Conservation (phyloP, 2,113 vertebrate genomes). For the Syngnathus typhle region DNA sequence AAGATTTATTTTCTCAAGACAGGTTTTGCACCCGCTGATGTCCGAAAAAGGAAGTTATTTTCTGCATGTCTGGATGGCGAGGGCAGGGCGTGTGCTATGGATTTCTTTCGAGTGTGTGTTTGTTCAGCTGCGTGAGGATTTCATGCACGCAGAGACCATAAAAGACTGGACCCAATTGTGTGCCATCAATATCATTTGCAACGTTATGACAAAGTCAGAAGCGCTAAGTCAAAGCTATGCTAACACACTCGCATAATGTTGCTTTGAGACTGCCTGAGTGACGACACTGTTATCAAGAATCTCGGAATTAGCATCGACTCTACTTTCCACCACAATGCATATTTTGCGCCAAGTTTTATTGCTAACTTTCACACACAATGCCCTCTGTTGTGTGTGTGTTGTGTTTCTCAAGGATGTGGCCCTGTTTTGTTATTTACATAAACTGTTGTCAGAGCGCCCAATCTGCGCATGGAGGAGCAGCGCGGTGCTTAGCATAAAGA, state of each 20-base stretch:
- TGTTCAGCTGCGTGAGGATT: slow-evolving; percentile 49
- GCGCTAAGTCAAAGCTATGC: neutral
- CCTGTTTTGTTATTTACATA: slow-evolving; percentile 71
- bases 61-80: slow-evolving; percentile 18
- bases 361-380: neutral
- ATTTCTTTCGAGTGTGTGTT: slow-evolving; percentile 48
- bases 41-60: slow-evolving; percentile 10
- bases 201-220: neutral
- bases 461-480: slow-evolving; percentile 48
- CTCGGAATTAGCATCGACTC: neutral
- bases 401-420: slow-evolving; percentile 5
- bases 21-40: neutral
- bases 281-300: neutral
- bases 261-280: neutral
- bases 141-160: neutral
- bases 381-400: slow-evolving; percentile 27
- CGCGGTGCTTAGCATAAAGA: slow-evolving; percentile 71
- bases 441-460: slow-evolving; percentile 69
- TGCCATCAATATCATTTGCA: neutral
- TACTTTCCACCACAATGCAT: neutral
- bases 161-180: slow-evolving; percentile 7
- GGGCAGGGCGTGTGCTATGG: slow-evolving; percentile 25
- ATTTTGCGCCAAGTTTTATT: neutral
- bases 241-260: neutral
- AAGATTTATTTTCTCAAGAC: neutral